These are phyloP conservation scores for Danio jaintianensis DNA, from an alignment of 2,797 vertebrate species.

Conservation along the genomic window DNA sequence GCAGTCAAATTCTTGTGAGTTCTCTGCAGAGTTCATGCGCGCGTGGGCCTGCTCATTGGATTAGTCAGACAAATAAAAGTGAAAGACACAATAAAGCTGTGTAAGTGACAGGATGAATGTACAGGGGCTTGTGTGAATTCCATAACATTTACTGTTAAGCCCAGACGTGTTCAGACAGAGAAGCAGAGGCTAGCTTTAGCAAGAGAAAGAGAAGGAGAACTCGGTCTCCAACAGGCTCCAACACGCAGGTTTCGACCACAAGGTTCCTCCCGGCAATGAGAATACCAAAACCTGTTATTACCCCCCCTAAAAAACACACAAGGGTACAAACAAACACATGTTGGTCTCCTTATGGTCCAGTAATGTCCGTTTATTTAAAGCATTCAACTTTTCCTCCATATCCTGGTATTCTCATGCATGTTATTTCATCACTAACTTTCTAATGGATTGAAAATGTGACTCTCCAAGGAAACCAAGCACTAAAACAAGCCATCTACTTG, in stretches of 20 bases:
- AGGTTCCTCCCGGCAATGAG: constrained; percentile 76
- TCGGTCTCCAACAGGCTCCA: constrained; percentile 72
- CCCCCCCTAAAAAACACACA: constrained; percentile 71
- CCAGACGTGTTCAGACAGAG: constrained; percentile 75
- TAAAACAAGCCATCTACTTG: constrained; percentile 2
- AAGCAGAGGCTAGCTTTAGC: constrained; percentile 55
- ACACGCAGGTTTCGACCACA: constrained; percentile 82
- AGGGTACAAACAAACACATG: constrained; percentile 37
- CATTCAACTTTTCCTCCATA: constrained; percentile 5
- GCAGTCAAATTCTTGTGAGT: not conserved
- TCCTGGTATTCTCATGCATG: not conserved
- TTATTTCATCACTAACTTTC: constrained; percentile 3
- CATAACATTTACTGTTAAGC: constrained; percentile 71
- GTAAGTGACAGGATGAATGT: constrained; percentile 34
- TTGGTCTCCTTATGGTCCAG: constrained; percentile 12
- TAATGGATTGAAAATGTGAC: not conserved
- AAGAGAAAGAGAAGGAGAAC: constrained; percentile 53
- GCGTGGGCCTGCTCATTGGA: constrained; percentile 24
- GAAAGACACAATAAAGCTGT: constrained; percentile 51
- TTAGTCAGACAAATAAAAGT: constrained; percentile 41
- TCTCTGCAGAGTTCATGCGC: constrained; percentile 3
- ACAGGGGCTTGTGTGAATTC: constrained; percentile 68
- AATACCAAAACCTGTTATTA: constrained; percentile 84
- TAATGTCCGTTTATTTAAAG: constrained; percentile 20
- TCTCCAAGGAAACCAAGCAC: constrained; percentile 5